Base-by-base conservation (phyloP, 2,113 vertebrate species). In the Silurus glanis region DNA sequence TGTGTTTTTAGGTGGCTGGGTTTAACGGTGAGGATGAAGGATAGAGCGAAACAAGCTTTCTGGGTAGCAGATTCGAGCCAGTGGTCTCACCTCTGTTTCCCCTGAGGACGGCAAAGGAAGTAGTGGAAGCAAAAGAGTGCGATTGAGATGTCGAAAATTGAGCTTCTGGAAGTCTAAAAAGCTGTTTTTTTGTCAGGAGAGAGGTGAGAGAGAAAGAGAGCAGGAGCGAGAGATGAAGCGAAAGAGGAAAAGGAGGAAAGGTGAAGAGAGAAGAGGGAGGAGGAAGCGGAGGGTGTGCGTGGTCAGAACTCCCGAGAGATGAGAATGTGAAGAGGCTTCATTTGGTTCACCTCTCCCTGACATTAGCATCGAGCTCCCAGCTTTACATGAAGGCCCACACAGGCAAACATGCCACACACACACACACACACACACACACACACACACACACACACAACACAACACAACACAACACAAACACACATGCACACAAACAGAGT, bases 281-380 rank as follows among this genome's bases (percentile, higher is more conserved):
- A 72, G 88, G 91, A 90, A 91, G 91, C 89, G 83, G 91, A 91
- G 80, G 80, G 92, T 62, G 85, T 92, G 88, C 88, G 45, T 90
- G 90, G 64, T 56, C 85, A 21, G 58, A 55, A 62, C 37, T 92
- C 94, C 87, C 90, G 5, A 55, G 93, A 93, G 94, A 92, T 88
- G 80, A 92, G 92, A 93, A 91, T 93, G 92, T 85, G 64, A 94
- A 92, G 92, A 86, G 89, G 91, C 91, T 94, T 91, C 86, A 90
- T 91, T 88, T 47, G 88, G 90, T 92, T 95, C 94, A 95, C 94
- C 94, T 95, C 91, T 91, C 85, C 16, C 85, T 94, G 94, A 94
- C 94, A 92, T 93, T 72, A 89, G 88, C 89, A 88, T 87, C 58
- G 19, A 92, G 84, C 87, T 87, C 72, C 66, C 88, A 89, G 88